phyloP scores from a whole-genome alignment of 2,113 vertebrate species.

The Marmota monax region DNA sequence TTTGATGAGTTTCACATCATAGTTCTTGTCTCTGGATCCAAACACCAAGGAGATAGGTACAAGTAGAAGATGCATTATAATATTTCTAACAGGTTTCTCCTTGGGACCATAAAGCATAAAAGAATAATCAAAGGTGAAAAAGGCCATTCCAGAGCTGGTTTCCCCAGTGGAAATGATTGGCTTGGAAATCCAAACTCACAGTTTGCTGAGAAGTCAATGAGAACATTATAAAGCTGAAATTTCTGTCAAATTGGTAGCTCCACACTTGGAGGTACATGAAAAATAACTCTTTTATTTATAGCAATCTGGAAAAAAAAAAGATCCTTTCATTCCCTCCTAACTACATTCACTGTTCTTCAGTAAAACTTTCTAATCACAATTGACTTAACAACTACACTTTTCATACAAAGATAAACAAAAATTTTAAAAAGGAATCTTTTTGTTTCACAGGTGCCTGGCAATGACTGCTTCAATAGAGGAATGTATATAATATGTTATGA shows the following conservation, averaged over 20 bases:
- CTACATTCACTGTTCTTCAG: not conserved
- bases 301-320: not conserved
- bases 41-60: not conserved
- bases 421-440: not conserved
- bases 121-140: not conserved
- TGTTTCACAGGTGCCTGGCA: not conserved
- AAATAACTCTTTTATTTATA: not conserved
- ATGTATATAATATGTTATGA: not conserved
- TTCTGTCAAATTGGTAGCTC: not conserved
- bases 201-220: not conserved
- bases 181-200: not conserved
- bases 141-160: not conserved
- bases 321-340: not conserved
- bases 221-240: not conserved
- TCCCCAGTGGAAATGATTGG: not conserved
- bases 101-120: not conserved
- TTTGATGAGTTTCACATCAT: not conserved
- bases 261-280: not conserved
- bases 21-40: not conserved
- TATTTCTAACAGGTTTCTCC: not conserved
- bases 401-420: conserved; percentile 30
- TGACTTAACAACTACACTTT: not conserved
- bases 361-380: not conserved
- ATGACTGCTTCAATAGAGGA: not conserved
- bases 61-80: not conserved